A percentile compares a stretch with the other conserved stretches of the same genome.
Conservation (phyloP, 2,888 invertebrate genomes). For the Deilephila porcellus region DNA sequence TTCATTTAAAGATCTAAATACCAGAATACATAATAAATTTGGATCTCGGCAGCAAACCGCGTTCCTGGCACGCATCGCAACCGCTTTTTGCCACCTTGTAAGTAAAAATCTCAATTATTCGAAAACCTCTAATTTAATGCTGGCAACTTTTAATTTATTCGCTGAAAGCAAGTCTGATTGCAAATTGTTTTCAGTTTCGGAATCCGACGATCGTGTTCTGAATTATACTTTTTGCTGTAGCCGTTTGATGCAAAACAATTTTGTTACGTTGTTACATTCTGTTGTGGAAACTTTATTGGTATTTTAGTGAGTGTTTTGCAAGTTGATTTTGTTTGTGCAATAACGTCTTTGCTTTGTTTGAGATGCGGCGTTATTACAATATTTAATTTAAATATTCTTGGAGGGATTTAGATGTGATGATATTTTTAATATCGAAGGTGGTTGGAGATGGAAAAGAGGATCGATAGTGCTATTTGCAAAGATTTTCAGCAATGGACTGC, state of each 20-base stretch:
- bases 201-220: constrained; percentile 59
- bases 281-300: background rate
- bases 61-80: background rate
- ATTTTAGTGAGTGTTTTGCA: background rate
- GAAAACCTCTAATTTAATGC: constrained; percentile 65
- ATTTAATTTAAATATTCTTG: too few relatives aligned
- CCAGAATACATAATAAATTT: background rate
- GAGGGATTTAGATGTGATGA: too few relatives aligned
- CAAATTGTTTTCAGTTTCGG: constrained; percentile 69
- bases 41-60: background rate
- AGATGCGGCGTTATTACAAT: background rate
- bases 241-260: constrained; percentile 27
- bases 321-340: background rate
- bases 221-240: constrained; percentile 41
- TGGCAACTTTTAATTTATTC: constrained; percentile 72
- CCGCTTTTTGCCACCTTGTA: constrained; percentile 42
- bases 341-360: background rate
- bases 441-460: too few relatives aligned
- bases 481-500: too few relatives aligned
- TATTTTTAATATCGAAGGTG: too few relatives aligned
- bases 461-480: too few relatives aligned
- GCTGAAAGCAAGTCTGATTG: constrained; percentile 65
- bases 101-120: constrained; percentile 66
- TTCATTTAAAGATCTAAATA: background rate
- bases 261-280: constrained; percentile 21